Evolutionary conservation across 2,113 vertebrate genomes (phyloP), one percentile per base, ranked within the genome.

Genomic region (Pungitius pungitius): DNA sequence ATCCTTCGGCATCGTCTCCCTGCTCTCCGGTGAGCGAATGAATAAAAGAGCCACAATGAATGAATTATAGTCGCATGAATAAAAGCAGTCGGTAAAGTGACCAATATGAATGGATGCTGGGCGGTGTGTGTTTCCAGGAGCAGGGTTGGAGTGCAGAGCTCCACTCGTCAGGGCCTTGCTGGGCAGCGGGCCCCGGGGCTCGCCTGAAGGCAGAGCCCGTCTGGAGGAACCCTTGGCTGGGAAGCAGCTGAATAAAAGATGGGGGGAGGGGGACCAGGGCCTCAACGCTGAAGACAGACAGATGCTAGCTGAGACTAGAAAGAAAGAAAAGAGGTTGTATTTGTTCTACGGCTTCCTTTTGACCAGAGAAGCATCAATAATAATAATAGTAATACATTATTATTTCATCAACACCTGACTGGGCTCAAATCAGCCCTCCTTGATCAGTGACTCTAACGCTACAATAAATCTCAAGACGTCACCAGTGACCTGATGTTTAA

Each of bases 221-320:
- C 90, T 91, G 85, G 84, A 90, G 89, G 85, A 90, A 78, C 86
- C 85, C 84, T 91, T 17, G 60, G 78, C 82, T 72, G 84, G 88
- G 87, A 65, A 26, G 84, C 65, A 45, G 85, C 84, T 92, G 80
- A 92, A 92, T 92, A 82, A 92, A 92, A 91, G 84, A 92, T 92
- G 81, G 49, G 79, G 82, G 64, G 82, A 5, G 5, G 33, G 83
- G 78, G 82, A 66, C 56, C 63, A 39, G 4, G 35, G 49, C 56
- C 27, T 17, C 78, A 14, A 14, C 22, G 51, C 27, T 35, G 69
- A 83, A 71, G 72, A 77, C 60, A 75, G 86, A 75, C 80, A 81
- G 80, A 88, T 86, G 84, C 71, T 84, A 6, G 51, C 15, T 13
- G 55, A 72, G 78, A 78, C 39, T 33, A 15, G 26, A 47, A 69